Evolutionary conservation across 1,140 invertebrate species (phyloP), one percentile per base, ranked within the genome.

Genomic region (Cyphomyrmex costatus): DNA sequence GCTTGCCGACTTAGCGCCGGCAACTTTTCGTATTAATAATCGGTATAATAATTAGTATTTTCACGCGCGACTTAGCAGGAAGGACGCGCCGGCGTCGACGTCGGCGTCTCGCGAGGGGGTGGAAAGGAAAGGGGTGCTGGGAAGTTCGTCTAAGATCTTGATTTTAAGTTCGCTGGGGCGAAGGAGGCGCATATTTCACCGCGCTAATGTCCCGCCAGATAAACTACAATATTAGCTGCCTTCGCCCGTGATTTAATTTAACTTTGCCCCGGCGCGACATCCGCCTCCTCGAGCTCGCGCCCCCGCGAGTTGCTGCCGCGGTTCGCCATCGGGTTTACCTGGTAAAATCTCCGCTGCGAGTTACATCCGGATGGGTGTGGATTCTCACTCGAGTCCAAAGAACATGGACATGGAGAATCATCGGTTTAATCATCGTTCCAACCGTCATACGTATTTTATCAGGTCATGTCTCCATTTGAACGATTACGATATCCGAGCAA

Each of bases 21-120:
- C 83, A 95, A 95, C 92, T 95, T 95, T 95, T 95, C 94, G 89
- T 94, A 95, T 95, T 95, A 95, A 95, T 95, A 95, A 95, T 95
- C 94, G 92, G 93, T 93, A 93, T 94, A 95, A 95, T 95, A 95
- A 95, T 95, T 95, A 95, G 94, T 95, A 95, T 95, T 95, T 95
- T 95, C 94, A 95, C 94, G 94, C 93, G 93, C 94, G 94, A 95
- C 93, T 95, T 94, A 93, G 92, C 94, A 93, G 94, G 92, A 93
- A 95, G 92, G 93, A 94, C 91, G 92, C 89, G 82, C 71, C 85
- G 58, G 70, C 63, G 83, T 74, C 63, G 61, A 85, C 63, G 86
- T 73, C 60, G 74, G 61, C 78, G 66, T 36, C 61, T 51, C 70
- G 53, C 61, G 68, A 21, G 56, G 73, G 86, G 88, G 88, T 2